Percentiles rank a stretch among this genome's conserved stretches.
phyloP scores from a whole-genome alignment of 2,113 vertebrate genomes.

The Macquaria ambigua region DNA sequence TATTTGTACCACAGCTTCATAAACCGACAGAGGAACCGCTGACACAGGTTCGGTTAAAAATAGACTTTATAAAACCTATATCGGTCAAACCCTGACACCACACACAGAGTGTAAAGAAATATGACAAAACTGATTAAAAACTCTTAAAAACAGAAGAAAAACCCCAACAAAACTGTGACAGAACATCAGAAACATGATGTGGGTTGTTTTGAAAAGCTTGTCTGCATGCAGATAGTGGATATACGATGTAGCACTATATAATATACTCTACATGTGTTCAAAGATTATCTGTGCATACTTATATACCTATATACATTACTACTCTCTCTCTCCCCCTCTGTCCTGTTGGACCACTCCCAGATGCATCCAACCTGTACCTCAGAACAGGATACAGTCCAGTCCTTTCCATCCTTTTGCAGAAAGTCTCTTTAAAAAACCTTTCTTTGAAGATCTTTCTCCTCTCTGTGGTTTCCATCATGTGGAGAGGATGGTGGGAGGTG shows the following conservation, averaged over 20 bases:
- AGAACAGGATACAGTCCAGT: background rate
- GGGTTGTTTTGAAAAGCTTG: background rate
- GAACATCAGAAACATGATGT: background rate
- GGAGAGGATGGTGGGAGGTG: constrained; percentile 17
- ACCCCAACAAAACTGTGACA: constrained; percentile 3
- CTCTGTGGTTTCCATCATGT: constrained; percentile 1
- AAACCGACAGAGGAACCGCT: background rate
- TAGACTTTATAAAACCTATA: background rate
- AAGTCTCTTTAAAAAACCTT: background rate
- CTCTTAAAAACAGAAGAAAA: background rate
- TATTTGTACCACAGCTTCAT: background rate
- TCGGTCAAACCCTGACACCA: background rate
- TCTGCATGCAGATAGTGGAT: constrained; percentile 45
- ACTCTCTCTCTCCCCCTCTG: background rate
- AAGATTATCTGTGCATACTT: constrained; percentile 38
- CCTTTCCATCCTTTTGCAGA: constrained; percentile 16
- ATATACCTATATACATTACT: constrained; percentile 35
- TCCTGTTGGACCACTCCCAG: background rate
- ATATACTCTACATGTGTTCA: constrained; percentile 40
- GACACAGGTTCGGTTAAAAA: background rate
- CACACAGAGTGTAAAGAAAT: background rate
- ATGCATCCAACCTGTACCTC: background rate
- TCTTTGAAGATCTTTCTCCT: background rate
- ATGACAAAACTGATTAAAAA: background rate
- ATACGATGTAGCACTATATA: constrained; percentile 20